phyloP scores from a whole-genome alignment of 2,797 vertebrate genomes.

The Rhyacichthys aspro region DNA sequence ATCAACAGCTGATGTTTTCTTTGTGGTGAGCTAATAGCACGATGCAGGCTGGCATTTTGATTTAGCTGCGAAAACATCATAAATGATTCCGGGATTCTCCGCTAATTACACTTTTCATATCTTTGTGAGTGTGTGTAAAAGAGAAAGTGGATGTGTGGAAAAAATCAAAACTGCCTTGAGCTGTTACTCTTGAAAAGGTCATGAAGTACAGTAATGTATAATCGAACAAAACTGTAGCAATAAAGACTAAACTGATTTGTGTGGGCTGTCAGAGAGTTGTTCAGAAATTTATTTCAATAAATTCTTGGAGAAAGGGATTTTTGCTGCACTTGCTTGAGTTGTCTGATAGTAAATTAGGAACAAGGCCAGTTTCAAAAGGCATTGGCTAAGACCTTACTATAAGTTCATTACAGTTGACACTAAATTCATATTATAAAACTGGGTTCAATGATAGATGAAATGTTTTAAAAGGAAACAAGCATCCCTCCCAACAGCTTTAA shows the following conservation, averaged over 20 bases:
- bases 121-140: slow-evolving; percentile 25
- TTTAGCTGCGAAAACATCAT: slow-evolving; percentile 43
- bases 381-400: slow-evolving; percentile 13
- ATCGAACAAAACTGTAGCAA: slow-evolving; percentile 22
- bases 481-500: background rate
- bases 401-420: background rate
- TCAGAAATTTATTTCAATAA: slow-evolving; percentile 48
- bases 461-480: background rate
- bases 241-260: slow-evolving; percentile 48
- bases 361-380: slow-evolving; percentile 35
- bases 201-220: slow-evolving; percentile 23
- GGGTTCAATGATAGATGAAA: background rate
- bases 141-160: slow-evolving; percentile 13
- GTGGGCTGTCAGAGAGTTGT: slow-evolving; percentile 39
- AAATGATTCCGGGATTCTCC: slow-evolving; percentile 47
- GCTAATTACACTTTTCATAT: slow-evolving; percentile 47
- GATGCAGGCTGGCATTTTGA: slow-evolving; percentile 53
- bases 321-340: slow-evolving; percentile 49
- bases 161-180: slow-evolving; percentile 15
- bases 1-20: slow-evolving; percentile 70
- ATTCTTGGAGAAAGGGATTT: slow-evolving; percentile 47
- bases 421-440: background rate
- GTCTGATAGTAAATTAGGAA: slow-evolving; percentile 54
- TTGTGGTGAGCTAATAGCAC: slow-evolving; percentile 46
- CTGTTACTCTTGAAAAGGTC: slow-evolving; percentile 15